These are phyloP conservation scores for Luffia ferchaultella DNA, from an alignment of 2,888 invertebrate species.

Conservation along the genomic window DNA sequence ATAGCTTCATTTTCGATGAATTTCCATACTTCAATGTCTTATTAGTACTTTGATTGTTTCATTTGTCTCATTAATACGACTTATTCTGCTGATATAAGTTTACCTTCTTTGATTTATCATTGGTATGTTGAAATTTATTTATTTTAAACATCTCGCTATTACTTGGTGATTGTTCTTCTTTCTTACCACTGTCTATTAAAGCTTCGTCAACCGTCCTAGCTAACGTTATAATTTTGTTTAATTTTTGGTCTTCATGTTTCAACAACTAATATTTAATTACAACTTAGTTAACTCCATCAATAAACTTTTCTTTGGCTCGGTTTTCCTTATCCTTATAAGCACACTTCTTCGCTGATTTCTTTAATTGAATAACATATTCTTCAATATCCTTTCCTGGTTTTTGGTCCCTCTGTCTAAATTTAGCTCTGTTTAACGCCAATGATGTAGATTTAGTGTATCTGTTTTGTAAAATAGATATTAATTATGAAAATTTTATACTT, in stretches of 20 bases:
- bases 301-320: background rate
- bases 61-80: too few relatives aligned
- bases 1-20: too few relatives aligned
- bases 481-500: background rate
- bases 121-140: too few relatives aligned
- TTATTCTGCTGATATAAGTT: too few relatives aligned
- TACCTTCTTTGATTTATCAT: too few relatives aligned
- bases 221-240: background rate
- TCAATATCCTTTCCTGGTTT: constrained; percentile 7
- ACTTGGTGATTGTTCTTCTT: background rate
- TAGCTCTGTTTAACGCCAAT: constrained; percentile 1
- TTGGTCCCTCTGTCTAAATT: constrained; percentile 12
- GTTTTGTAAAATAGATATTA: background rate
- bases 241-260: constrained; percentile 1
- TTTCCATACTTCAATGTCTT: too few relatives aligned
- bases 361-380: constrained; percentile 9
- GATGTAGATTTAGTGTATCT: background rate
- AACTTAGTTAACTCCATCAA: background rate
- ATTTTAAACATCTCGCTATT: too few relatives aligned
- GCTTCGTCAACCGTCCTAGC: constrained; percentile 1
- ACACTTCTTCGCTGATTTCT: constrained; percentile 10
- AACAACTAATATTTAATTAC: constrained; percentile 10
- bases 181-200: background rate
- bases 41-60: too few relatives aligned
- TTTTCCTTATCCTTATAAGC: constrained; percentile 1